These are phyloP conservation scores for Oryzaephilus surinamensis DNA, from an alignment of 1,140 invertebrate genomes.

Conservation along the genomic window DNA sequence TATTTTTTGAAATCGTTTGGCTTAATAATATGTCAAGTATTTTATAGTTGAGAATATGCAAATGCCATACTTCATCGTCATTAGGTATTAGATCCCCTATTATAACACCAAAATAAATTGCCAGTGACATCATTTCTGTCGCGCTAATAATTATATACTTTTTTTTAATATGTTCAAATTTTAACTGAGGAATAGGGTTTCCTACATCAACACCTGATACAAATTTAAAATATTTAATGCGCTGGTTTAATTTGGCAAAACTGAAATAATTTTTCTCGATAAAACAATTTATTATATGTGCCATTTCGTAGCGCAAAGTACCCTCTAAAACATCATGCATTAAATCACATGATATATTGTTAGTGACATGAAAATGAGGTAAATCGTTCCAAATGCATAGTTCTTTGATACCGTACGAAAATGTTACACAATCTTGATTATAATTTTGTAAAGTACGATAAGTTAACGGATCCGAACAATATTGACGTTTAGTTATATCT, in stretches of 20 bases:
- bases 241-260: constrained; percentile 22
- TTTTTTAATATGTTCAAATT: constrained; percentile 8
- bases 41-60: constrained; percentile 3
- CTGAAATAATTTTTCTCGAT: constrained; percentile 27
- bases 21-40: constrained; percentile 3
- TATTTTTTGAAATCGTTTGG: background rate
- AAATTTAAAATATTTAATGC: constrained; percentile 15
- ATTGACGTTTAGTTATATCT: constrained; percentile 10
- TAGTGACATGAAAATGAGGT: constrained; percentile 29
- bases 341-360: constrained; percentile 32
- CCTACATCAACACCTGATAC: constrained; percentile 2
- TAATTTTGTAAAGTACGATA: constrained; percentile 6
- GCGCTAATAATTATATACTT: constrained; percentile 6
- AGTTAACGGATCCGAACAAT: constrained; percentile 9
- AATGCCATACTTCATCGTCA: constrained; percentile 2
- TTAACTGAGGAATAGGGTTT: constrained; percentile 3
- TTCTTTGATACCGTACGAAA: constrained; percentile 19
- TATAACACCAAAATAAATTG: constrained; percentile 7
- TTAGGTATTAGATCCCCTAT: constrained; percentile 7
- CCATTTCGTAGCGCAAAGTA: constrained; percentile 26
- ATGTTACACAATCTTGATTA: constrained; percentile 3
- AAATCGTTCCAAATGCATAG: constrained; percentile 29
- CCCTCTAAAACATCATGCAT: constrained; percentile 25
- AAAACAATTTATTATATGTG: constrained; percentile 25
- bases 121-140: constrained; percentile 4